phyloP scores from a whole-genome alignment of 1,140 invertebrate genomes.

The Oscheius sp. region DNA sequence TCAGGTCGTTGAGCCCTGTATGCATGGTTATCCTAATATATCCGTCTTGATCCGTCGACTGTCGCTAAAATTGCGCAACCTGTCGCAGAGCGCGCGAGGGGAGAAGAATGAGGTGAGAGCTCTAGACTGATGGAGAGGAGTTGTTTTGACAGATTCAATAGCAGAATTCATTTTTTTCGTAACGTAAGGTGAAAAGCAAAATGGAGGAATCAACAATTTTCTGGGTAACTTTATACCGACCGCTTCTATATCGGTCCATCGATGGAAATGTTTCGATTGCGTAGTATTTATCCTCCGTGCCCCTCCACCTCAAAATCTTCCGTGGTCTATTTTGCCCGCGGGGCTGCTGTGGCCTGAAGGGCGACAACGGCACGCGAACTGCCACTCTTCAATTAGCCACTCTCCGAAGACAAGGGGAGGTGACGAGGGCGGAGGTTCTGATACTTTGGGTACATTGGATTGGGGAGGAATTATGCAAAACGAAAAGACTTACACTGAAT shows the following conservation, averaged over 20 bases:
- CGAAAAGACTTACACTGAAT: slow-evolving; percentile 33
- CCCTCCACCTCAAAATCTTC: too few species aligned
- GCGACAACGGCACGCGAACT: neutral
- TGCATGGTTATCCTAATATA: too few species aligned
- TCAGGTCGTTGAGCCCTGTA: neutral
- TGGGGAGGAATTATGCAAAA: neutral
- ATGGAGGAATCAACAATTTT: too few species aligned
- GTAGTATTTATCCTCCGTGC: too few species aligned
- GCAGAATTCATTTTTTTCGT: neutral
- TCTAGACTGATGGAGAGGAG: neutral
- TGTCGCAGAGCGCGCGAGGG: slow-evolving; percentile 1
- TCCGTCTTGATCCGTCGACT: neutral
- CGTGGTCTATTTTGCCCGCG: neutral
- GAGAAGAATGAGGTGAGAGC: too few species aligned
- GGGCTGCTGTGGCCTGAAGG: neutral
- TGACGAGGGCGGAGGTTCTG: neutral
- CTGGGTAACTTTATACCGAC: too few species aligned
- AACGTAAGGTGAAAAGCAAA: too few species aligned
- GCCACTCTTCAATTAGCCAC: neutral
- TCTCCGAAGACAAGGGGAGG: neutral
- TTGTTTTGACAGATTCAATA: neutral
- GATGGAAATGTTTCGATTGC: too few species aligned
- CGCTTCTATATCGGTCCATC: too few species aligned
- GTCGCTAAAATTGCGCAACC: slow-evolving; percentile 1
- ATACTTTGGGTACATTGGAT: neutral